phyloP scores from a whole-genome alignment of 2,113 vertebrate species.

The Anarhynchus alexandrinus region DNA sequence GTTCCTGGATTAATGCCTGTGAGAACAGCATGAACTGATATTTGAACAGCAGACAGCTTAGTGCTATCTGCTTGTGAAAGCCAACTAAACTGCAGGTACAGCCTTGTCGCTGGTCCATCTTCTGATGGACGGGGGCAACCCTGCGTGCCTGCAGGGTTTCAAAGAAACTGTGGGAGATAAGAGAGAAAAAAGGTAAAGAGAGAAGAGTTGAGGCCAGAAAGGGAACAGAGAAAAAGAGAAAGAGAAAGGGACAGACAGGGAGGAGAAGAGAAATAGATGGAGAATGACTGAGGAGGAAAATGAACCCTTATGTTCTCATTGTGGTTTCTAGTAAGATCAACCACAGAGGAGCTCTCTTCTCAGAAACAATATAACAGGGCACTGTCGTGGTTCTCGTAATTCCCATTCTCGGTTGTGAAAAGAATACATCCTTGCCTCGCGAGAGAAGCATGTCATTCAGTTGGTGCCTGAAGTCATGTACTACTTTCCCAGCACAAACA shows the following conservation, averaged over 20 bases:
- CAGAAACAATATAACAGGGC: constrained; percentile 11
- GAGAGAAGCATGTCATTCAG: background rate
- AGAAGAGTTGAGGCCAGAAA: background rate
- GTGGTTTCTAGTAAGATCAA: constrained; percentile 25
- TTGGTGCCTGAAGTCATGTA: constrained; percentile 25
- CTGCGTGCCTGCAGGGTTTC: background rate
- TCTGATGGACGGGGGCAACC: background rate
- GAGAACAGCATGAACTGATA: background rate
- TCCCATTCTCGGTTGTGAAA: background rate
- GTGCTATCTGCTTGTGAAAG: background rate
- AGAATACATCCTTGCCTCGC: background rate
- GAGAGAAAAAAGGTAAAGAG: background rate
- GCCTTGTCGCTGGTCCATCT: background rate
- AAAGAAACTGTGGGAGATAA: background rate
- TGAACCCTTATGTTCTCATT: background rate
- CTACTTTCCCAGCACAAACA: constrained; percentile 35
- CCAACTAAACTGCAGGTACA: background rate
- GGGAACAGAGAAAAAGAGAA: background rate
- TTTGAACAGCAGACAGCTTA: background rate
- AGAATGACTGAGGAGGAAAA: background rate
- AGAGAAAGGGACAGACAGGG: background rate
- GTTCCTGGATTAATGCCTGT: constrained; percentile 2
- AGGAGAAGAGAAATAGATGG: background rate
- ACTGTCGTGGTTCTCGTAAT: background rate
- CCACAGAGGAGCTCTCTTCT: constrained; percentile 20